Percentiles rank a stretch among this genome's conserved stretches.
Conservation (phyloP, 1,140 invertebrate species). For the Drosophila sturtevanti region DNA sequence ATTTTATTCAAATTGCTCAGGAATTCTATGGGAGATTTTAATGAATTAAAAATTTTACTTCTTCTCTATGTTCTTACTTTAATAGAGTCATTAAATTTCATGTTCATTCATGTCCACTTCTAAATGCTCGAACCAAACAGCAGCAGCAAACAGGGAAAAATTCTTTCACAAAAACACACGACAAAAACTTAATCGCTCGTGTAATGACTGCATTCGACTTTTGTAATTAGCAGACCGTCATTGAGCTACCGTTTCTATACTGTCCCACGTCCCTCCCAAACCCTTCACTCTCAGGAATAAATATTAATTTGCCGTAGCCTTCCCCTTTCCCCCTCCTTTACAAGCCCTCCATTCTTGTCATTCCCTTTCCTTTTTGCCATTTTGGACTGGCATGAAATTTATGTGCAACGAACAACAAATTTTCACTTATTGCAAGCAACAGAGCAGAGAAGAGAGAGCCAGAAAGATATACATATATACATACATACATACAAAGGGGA, state of each 20-base stretch:
- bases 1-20: neutral
- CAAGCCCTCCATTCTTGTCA: neutral
- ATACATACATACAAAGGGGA: too few species aligned
- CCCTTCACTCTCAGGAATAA: slow-evolving; percentile 44
- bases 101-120: slow-evolving; percentile 23
- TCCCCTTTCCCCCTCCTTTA: neutral
- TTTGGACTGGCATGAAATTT: slow-evolving; percentile 61
- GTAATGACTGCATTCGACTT: slow-evolving; percentile 81
- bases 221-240: slow-evolving; percentile 78
- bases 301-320: slow-evolving; percentile 67
- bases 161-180: slow-evolving; percentile 60
- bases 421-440: slow-evolving; percentile 65
- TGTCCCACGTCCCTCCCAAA: neutral
- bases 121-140: slow-evolving; percentile 15
- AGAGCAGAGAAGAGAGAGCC: neutral
- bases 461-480: too few species aligned
- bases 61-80: slow-evolving; percentile 30
- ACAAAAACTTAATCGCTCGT: slow-evolving; percentile 80
- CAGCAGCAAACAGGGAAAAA: slow-evolving; percentile 34
- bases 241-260: slow-evolving; percentile 18
- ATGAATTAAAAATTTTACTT: neutral
- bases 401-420: slow-evolving; percentile 75
- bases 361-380: slow-evolving; percentile 16
- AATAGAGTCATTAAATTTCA: slow-evolving; percentile 50
- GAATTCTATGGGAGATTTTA: neutral